Percentiles rank a stretch among this genome's conserved stretches.
Conservation (phyloP, 2,797 vertebrate species). For the Coreius guichenoti region DNA sequence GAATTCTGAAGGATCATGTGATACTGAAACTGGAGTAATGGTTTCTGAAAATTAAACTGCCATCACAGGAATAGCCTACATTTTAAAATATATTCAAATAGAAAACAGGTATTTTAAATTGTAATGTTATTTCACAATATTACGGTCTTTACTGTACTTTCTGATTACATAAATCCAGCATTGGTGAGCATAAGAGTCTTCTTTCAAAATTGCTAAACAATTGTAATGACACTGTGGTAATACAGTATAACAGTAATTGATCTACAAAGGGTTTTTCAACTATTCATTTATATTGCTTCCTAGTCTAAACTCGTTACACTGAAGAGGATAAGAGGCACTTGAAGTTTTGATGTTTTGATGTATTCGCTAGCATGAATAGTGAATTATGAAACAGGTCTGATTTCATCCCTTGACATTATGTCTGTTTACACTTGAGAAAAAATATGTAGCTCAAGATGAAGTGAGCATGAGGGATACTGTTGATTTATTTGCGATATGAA, state of each 20-base stretch:
- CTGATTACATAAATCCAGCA: neutral
- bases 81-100: too few relatives aligned
- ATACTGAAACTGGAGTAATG: neutral
- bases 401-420: neutral
- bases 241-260: neutral
- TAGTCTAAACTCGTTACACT: constrained; percentile 3
- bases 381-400: neutral
- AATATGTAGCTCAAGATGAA: neutral
- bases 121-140: neutral
- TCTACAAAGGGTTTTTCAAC: neutral
- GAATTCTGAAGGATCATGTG: too few relatives aligned
- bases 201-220: too few relatives aligned
- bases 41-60: neutral
- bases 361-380: neutral
- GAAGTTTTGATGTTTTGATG: neutral
- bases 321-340: neutral
- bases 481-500: neutral
- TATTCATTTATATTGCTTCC: neutral
- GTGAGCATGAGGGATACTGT: neutral
- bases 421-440: constrained; percentile 6
- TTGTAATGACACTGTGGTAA: neutral
- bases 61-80: too few relatives aligned
- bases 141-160: neutral
- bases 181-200: neutral
- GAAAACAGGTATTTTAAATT: too few relatives aligned